Evolutionary conservation across 2,888 invertebrate species (phyloP).

Genomic region (Patella depressa): DNA sequence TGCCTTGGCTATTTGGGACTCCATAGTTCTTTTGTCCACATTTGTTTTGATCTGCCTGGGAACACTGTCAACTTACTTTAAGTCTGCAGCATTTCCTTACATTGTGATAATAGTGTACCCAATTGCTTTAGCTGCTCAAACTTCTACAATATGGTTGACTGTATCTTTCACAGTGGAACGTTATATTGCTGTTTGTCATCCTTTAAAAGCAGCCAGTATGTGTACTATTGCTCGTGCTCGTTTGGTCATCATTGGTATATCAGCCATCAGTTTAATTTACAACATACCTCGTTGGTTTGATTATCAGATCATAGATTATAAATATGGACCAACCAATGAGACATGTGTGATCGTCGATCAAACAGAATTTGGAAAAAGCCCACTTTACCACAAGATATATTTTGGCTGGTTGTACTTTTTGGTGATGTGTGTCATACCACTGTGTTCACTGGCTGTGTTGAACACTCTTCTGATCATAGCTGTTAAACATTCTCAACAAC

Average conservation of each 20-base stretch:
- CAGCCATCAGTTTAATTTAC: conserved; percentile 85
- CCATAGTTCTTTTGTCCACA: conserved; percentile 63
- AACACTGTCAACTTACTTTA: conserved; percentile 52
- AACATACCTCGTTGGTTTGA: conserved; percentile 81
- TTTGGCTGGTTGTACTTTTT: conserved; percentile 95
- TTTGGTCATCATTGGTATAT: conserved; percentile 86
- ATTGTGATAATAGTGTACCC: conserved; percentile 74
- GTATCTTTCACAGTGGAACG: conserved; percentile 83
- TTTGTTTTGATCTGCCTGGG: conserved; percentile 62
- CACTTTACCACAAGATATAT: conserved; percentile 84
- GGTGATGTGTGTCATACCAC: conserved; percentile 94
- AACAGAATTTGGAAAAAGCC: conserved; percentile 80
- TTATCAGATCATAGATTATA: conserved; percentile 60
- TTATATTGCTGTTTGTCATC: conserved; percentile 85
- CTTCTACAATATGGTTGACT: conserved; percentile 91
- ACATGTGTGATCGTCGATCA: conserved; percentile 71
- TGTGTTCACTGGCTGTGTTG: conserved; percentile 87
- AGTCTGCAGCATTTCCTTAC: conserved; percentile 53
- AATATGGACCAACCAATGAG: conserved; percentile 25
- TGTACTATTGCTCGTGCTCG: conserved; percentile 91
- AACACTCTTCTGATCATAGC: conserved; percentile 87
- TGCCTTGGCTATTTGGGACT: conserved; percentile 69
- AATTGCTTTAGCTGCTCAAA: conserved; percentile 88
- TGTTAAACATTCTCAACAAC: conserved; percentile 89
- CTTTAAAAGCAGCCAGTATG: conserved; percentile 87